Evolutionary conservation across 2,888 invertebrate species (phyloP).

Genomic region (Tinea pellionella): DNA sequence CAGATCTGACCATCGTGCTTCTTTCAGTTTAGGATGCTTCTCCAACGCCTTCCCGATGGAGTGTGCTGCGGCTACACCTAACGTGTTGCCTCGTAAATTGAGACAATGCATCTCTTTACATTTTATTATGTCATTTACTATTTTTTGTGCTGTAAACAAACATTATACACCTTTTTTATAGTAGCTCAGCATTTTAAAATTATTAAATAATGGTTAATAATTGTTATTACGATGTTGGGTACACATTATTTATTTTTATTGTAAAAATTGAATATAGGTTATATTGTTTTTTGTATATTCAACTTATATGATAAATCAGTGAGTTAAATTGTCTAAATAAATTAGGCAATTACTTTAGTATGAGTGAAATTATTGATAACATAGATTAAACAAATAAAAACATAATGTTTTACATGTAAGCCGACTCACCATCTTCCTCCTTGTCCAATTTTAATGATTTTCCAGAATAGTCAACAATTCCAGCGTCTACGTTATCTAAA

Average conservation of each 20-base stretch:
- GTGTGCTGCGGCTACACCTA: conserved; percentile 90
- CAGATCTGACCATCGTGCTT: conserved; percentile 94
- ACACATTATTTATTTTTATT: too few relatives aligned
- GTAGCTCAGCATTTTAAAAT: too few relatives aligned
- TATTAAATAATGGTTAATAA: too few relatives aligned
- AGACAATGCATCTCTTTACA: conserved; percentile 77
- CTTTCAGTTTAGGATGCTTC: conserved; percentile 79
- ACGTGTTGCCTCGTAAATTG: conserved; percentile 91
- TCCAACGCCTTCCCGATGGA: conserved; percentile 85
- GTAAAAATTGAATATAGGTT: neutral
- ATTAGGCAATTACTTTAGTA: too few relatives aligned
- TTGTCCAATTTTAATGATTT: conserved; percentile 82
- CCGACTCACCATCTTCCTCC: conserved; percentile 79
- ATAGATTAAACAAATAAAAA: too few relatives aligned
- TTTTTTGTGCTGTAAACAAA: conserved; percentile 71
- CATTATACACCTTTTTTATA: too few relatives aligned
- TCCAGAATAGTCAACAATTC: conserved; percentile 85
- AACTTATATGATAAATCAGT: too few relatives aligned
- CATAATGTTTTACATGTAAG: too few relatives aligned
- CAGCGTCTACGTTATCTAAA: conserved; percentile 26
- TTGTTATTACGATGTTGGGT: too few relatives aligned
- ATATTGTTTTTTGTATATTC: too few relatives aligned
- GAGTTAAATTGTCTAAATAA: too few relatives aligned
- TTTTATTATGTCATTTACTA: conserved; percentile 80
- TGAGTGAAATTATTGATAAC: too few relatives aligned